Conservation (phyloP, 2,888 invertebrate species). For the Caenorhabditis doughertyi region DNA sequence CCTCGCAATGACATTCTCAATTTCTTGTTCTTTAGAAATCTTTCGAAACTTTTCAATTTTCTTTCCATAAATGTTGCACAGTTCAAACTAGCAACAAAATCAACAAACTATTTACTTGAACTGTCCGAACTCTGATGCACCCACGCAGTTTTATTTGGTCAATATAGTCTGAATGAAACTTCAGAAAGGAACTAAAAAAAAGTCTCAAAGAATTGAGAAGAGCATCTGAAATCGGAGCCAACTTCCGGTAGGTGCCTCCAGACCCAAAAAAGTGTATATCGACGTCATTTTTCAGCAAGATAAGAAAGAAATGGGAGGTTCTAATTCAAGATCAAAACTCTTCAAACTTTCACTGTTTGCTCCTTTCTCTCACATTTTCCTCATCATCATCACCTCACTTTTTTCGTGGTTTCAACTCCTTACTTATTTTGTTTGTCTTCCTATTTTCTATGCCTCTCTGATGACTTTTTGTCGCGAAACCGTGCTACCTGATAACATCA, state of each 20-base stretch:
- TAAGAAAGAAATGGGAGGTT: constrained; percentile 15
- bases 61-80: neutral
- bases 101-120: constrained; percentile 6
- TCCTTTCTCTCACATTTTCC: constrained; percentile 12
- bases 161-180: constrained; percentile 12
- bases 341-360: constrained; percentile 51
- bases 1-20: neutral
- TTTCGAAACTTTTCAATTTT: neutral
- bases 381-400: constrained; percentile 37
- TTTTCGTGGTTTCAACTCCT: constrained; percentile 55
- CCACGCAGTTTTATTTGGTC: neutral
- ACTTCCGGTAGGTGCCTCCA: constrained; percentile 15
- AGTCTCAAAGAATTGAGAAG: neutral
- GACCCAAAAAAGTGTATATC: neutral
- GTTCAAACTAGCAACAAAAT: neutral
- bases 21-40: too few species aligned
- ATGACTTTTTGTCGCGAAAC: constrained; percentile 46
- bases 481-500: constrained; percentile 39
- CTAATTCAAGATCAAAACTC: constrained; percentile 36
- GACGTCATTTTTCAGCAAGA: constrained; percentile 43
- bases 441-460: neutral
- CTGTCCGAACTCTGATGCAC: neutral
- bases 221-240: constrained; percentile 23
- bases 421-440: constrained; percentile 46
- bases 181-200: constrained; percentile 4